Evolutionary conservation across 2,888 invertebrate species (phyloP).

Genomic region (Eupithecia tripunctaria): DNA sequence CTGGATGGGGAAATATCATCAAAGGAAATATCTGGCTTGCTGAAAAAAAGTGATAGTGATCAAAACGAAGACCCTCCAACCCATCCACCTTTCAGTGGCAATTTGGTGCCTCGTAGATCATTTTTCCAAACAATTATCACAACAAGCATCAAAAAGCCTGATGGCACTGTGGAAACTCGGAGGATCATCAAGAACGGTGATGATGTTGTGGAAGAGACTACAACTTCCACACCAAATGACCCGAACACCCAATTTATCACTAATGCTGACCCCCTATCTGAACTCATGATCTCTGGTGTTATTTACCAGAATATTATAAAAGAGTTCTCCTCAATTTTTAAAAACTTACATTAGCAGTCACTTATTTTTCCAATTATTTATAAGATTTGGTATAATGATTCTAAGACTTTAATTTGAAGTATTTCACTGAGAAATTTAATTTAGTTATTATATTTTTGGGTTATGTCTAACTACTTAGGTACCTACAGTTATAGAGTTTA

Average conservation of each 20-base stretch:
- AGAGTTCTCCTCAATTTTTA: constrained; percentile 68
- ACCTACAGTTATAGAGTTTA: background rate
- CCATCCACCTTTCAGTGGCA: constrained; percentile 61
- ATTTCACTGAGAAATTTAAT: constrained; percentile 1
- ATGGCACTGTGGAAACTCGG: constrained; percentile 73
- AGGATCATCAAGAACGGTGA: constrained; percentile 75
- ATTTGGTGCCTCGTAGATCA: constrained; percentile 66
- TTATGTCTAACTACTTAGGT: background rate
- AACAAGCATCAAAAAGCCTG: constrained; percentile 73
- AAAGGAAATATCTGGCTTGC: constrained; percentile 72
- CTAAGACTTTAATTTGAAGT: constrained; percentile 5
- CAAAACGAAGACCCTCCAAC: constrained; percentile 33
- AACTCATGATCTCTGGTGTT: constrained; percentile 51
- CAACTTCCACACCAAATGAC: constrained; percentile 55
- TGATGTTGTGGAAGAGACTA: constrained; percentile 72
- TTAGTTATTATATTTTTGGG: constrained; percentile 9
- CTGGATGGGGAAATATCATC: constrained; percentile 78
- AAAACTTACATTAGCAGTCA: constrained; percentile 63
- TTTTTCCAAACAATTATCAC: constrained; percentile 78
- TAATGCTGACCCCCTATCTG: constrained; percentile 55
- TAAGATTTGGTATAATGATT: constrained; percentile 20
- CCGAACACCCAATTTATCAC: constrained; percentile 49
- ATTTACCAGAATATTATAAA: constrained; percentile 59
- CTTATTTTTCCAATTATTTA: constrained; percentile 9
- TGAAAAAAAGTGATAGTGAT: constrained; percentile 64